A percentile compares a stretch with the other conserved stretches of the same genome.
These are phyloP conservation scores for Porites australiensis DNA, from an alignment of 64 coral and sea anemone genomes.

Conservation along the genomic window DNA sequence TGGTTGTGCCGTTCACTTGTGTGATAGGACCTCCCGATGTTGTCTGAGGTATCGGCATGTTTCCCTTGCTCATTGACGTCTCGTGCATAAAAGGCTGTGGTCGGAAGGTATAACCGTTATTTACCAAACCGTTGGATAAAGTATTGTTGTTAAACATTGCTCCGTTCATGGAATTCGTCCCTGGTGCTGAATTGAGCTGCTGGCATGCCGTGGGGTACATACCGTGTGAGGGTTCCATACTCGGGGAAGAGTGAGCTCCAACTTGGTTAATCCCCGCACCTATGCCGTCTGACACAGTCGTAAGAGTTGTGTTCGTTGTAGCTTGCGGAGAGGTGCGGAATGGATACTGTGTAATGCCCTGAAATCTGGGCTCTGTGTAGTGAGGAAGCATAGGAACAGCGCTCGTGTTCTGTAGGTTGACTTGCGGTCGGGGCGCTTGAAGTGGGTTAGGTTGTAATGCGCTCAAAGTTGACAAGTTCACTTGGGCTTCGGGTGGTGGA, in stretches of 20 bases:
- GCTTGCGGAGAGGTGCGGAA: slow-evolving; percentile 84
- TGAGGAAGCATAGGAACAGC: slow-evolving; percentile 83
- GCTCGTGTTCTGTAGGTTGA: slow-evolving; percentile 89
- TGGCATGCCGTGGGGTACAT: slow-evolving; percentile 81
- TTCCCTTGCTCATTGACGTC: slow-evolving; percentile 82
- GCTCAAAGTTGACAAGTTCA: slow-evolving; percentile 77
- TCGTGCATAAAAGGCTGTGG: slow-evolving; percentile 87
- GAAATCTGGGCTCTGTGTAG: slow-evolving; percentile 91
- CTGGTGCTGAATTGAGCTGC: slow-evolving; percentile 71
- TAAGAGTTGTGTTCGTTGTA: slow-evolving; percentile 72
- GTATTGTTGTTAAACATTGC: slow-evolving; percentile 83
- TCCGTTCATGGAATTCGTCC: slow-evolving; percentile 77
- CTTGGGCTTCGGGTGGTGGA: slow-evolving; percentile 72
- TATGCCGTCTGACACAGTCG: slow-evolving; percentile 64
- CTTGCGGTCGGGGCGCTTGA: slow-evolving; percentile 79
- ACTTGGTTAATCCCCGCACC: slow-evolving; percentile 71
- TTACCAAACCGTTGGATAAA: slow-evolving; percentile 84
- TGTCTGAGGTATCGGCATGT: slow-evolving; percentile 77
- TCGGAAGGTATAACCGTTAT: slow-evolving; percentile 87
- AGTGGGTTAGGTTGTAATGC: slow-evolving; percentile 77
- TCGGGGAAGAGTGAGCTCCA: slow-evolving; percentile 46
- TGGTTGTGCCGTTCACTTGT: slow-evolving; percentile 66
- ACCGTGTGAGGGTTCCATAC: slow-evolving; percentile 75
- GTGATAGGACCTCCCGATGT: slow-evolving; percentile 64
- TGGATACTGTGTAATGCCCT: slow-evolving; percentile 78